These are phyloP conservation scores for Drosophila aldrichi DNA, from an alignment of 2,888 invertebrate genomes.

Conservation along the genomic window DNA sequence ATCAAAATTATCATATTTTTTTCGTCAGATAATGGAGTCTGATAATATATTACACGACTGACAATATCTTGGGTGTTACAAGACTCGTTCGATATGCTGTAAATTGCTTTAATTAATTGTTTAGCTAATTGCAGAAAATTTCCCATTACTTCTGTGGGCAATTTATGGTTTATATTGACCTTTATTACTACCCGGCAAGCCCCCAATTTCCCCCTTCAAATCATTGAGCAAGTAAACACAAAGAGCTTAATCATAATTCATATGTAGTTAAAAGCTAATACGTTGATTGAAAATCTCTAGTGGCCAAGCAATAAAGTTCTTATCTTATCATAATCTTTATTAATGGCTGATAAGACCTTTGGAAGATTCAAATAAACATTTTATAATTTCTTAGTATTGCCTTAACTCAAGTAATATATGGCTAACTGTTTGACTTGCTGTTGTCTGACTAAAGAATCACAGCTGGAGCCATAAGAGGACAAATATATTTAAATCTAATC, in stretches of 20 bases:
- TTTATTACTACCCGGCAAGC: background rate
- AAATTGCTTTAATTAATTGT: background rate
- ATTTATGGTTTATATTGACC: background rate
- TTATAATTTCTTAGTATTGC: background rate
- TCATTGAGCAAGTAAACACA: background rate
- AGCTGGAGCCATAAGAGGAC: background rate
- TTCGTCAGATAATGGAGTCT: slow-evolving; percentile 28
- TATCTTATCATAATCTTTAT: slow-evolving; percentile 2
- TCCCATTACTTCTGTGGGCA: background rate
- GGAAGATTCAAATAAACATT: background rate
- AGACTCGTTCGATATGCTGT: background rate
- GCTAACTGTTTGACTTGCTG: background rate
- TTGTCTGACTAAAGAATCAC: background rate
- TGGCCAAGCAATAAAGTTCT: background rate
- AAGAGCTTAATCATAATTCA: background rate
- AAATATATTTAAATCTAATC: background rate
- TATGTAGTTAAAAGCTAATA: background rate
- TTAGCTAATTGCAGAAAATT: background rate
- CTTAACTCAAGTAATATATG: background rate
- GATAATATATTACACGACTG: slow-evolving; percentile 35
- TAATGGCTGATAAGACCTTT: slow-evolving; percentile 1
- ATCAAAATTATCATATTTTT: slow-evolving; percentile 52
- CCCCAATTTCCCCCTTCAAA: background rate
- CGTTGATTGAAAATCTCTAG: background rate
- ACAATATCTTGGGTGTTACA: slow-evolving; percentile 22